Base-by-base conservation (phyloP, 1,140 invertebrate species). In the Orchestia grillus region DNA sequence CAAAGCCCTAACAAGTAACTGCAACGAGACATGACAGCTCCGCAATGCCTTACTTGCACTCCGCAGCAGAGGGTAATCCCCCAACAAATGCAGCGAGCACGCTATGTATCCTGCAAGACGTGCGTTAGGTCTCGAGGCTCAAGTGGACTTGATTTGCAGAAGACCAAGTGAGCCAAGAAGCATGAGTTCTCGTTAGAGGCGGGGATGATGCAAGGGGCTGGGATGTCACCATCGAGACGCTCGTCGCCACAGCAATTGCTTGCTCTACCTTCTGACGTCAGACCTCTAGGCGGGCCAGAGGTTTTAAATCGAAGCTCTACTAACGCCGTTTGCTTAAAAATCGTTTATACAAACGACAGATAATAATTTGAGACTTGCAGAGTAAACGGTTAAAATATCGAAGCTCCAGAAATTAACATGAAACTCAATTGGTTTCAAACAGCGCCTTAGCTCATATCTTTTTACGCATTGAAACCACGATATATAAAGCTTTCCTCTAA, bases 131-230 rank as follows among this genome's bases (percentile, higher is more conserved):
- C n/a, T 42, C 88, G 88, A 6, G 11, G 88, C 88, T 90, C 88
- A 90, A 90, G 88, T 90, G 43, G 88, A 41, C 88, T 90, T 90
- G 88, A 90, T 90, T 44, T 90, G 88, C 88, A 90, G 88, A 44
- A 90, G 88, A 90, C 36, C 88, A 90, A 43, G 88, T 23, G 62
- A 77, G 62, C 88, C 16, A 8, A n/a, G 88, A 28, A 44, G 43
- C 88, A 90, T 90, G 88, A 90, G 36, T 90, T 44, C 43, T 90
- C 88, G 88, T 90, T 90, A 90, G 88, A 23, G 6, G 88, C 28
- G n/a, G n/a, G 41, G 88, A 90, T 90, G 88, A 90, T 15, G 88
- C 88, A 42, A 90, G 41, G 28, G 28, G 43, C 88, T 42, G 88
- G 36, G 88, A 28, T 28, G 15, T 90, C 41, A 77, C 62, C 62